Conservation (phyloP, 2,797 vertebrate genomes). For the Stomatorhinus walkeri region DNA sequence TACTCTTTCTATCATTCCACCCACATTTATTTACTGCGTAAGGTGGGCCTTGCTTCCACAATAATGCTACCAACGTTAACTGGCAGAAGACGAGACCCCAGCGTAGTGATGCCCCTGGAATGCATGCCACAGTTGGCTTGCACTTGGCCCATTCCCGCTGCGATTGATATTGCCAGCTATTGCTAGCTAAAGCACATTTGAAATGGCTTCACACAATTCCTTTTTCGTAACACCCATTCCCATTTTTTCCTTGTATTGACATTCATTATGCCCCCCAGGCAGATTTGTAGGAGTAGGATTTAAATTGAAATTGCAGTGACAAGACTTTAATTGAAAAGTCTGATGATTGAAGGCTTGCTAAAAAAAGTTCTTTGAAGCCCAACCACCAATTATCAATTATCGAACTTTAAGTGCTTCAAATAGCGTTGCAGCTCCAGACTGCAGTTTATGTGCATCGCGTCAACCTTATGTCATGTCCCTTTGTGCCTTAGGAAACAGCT, state of each 20-base stretch:
- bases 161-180: not conserved
- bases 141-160: not conserved
- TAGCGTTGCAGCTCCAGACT: not conserved
- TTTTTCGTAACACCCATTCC: conserved; percentile 42
- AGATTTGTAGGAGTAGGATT: conserved; percentile 45
- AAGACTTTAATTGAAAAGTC: conserved; percentile 55
- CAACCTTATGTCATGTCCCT: not conserved
- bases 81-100: not conserved
- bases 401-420: conserved; percentile 18
- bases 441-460: not conserved
- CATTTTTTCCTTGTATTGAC: conserved; percentile 47
- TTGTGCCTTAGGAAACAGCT: not conserved
- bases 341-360: conserved; percentile 34
- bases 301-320: conserved; percentile 52
- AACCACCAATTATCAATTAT: conserved; percentile 40
- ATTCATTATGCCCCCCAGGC: conserved; percentile 51
- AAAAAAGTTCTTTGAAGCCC: conserved; percentile 50
- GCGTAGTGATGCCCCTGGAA: not conserved
- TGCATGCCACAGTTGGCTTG: not conserved
- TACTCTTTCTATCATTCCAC: not conserved
- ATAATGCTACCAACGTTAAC: not conserved
- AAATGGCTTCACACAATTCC: conserved; percentile 31
- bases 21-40: not conserved
- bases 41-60: not conserved
- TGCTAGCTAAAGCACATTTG: conserved; percentile 8